phyloP scores from a whole-genome alignment of 1,140 invertebrate species.

The Scaptomyza hsui region DNA sequence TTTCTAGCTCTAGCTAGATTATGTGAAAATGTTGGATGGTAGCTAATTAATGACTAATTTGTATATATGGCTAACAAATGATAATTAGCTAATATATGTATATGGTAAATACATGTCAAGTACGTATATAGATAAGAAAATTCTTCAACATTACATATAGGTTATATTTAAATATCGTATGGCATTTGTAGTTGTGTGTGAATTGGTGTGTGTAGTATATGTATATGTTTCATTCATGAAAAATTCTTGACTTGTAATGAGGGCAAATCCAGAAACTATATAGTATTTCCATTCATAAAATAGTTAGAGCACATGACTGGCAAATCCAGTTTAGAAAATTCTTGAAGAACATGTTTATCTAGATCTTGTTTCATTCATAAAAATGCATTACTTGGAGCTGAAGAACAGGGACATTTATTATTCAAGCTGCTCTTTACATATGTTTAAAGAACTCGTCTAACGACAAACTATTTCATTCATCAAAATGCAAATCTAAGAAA shows the following conservation, averaged over 20 bases:
- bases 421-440: neutral
- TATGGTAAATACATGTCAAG: constrained; percentile 41
- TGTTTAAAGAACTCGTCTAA: constrained; percentile 2
- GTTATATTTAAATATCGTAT: constrained; percentile 29
- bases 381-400: neutral
- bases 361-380: constrained; percentile 16
- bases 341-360: neutral
- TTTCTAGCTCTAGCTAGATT: constrained; percentile 21
- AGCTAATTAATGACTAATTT: constrained; percentile 54
- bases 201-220: constrained; percentile 21
- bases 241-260: too few relatives aligned
- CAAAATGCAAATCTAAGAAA: constrained; percentile 1
- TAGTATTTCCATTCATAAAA: constrained; percentile 27
- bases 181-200: constrained; percentile 8
- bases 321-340: constrained; percentile 3
- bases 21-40: constrained; percentile 15
- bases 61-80: constrained; percentile 29
- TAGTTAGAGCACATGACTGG: neutral
- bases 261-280: neutral
- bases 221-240: constrained; percentile 17
- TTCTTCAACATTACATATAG: constrained; percentile 23
- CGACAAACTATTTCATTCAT: neutral
- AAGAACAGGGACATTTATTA: neutral
- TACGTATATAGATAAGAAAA: constrained; percentile 31
- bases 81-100: constrained; percentile 53